Conservation (phyloP, 2,797 vertebrate species). For the Clarias platycephalus region DNA sequence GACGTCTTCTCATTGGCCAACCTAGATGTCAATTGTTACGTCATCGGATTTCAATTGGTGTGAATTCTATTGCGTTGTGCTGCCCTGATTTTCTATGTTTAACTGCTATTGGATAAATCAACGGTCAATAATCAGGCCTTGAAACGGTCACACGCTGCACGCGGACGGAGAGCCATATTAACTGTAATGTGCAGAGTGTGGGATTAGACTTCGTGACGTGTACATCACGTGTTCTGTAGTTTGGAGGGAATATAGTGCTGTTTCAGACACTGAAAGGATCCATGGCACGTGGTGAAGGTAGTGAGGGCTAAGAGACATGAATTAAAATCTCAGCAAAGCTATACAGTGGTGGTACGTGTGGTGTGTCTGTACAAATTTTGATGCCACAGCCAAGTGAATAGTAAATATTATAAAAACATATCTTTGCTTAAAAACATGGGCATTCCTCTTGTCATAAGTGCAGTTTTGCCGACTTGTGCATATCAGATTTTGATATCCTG, state of each 20-base stretch:
- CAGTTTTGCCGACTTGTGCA: no score
- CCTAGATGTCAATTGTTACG: background rate
- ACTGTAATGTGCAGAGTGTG: background rate
- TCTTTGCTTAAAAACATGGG: background rate
- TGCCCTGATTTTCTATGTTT: background rate
- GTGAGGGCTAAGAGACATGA: background rate
- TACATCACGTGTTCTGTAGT: background rate
- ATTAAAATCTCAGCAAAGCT: background rate
- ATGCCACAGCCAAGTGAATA: background rate
- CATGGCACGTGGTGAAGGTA: background rate
- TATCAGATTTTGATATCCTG: background rate
- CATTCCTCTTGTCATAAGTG: background rate
- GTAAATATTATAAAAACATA: background rate
- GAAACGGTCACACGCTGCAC: background rate
- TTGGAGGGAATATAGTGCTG: background rate
- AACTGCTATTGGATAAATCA: slow-evolving; percentile 29
- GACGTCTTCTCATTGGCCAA: slow-evolving; percentile 62
- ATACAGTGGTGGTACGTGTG: no score
- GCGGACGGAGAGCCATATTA: background rate
- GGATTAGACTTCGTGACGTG: no score
- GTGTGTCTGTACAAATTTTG: no score
- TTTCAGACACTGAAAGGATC: background rate
- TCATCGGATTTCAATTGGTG: slow-evolving; percentile 41
- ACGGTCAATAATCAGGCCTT: background rate
- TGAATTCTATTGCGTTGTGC: background rate